phyloP scores from a whole-genome alignment of 2,888 invertebrate genomes.

The Schizaphis graminum region DNA sequence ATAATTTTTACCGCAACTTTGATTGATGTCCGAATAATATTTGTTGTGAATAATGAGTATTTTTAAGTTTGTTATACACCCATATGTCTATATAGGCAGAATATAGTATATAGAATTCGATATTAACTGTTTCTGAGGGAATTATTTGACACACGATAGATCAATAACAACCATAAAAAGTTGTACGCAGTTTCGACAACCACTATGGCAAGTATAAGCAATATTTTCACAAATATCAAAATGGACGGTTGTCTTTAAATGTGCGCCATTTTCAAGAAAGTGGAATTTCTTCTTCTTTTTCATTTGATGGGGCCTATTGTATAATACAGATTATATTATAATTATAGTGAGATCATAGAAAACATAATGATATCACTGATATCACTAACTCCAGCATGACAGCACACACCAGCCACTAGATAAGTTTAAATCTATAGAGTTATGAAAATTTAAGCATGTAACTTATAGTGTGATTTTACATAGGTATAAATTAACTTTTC shows the following conservation, averaged over 20 bases:
- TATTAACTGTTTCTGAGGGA: neutral
- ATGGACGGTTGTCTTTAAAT: neutral
- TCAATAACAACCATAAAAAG: neutral
- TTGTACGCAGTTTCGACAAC: neutral
- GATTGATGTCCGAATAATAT: neutral
- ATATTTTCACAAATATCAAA: neutral
- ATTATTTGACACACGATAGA: neutral
- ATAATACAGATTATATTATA: neutral
- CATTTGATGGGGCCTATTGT: neutral
- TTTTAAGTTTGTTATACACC: neutral
- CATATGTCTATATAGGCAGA: neutral
- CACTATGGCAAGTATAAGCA: neutral
- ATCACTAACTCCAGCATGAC: neutral
- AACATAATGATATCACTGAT: neutral
- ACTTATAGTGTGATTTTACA: neutral
- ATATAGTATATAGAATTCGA: neutral
- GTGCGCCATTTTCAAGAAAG: neutral
- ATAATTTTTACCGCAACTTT: neutral
- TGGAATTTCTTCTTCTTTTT: neutral
- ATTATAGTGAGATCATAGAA: neutral
- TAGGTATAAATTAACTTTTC: no score
- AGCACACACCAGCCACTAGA: neutral
- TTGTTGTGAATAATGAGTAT: neutral
- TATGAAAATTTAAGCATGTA: neutral
- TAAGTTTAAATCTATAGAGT: neutral